These are phyloP conservation scores for Agelas oroides DNA, from an alignment of 37 sponge, comb jelly and placozoan genomes.

Conservation along the genomic window DNA sequence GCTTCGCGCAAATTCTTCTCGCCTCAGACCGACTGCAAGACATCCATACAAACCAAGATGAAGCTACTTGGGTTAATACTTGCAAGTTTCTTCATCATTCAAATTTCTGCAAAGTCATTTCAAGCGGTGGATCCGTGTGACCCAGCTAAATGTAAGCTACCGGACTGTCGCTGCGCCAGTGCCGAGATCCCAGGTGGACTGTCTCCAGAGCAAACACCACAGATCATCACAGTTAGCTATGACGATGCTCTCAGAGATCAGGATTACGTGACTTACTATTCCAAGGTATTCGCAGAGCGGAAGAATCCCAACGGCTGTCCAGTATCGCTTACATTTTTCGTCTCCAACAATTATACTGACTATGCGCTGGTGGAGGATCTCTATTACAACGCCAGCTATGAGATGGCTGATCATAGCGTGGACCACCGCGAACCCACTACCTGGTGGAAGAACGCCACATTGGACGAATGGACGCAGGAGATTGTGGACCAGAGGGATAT, in stretches of 20 bases:
- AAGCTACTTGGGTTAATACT: too few species aligned
- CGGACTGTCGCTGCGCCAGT: slow-evolving; percentile 59
- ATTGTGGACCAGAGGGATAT: slow-evolving; percentile 53
- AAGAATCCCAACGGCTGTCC: slow-evolving; percentile 56
- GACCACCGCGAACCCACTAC: slow-evolving; percentile 39
- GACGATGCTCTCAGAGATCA: slow-evolving; percentile 29
- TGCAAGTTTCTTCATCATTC: too few species aligned
- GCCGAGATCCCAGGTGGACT: slow-evolving; percentile 65
- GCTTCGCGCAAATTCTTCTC: too few species aligned
- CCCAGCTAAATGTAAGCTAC: slow-evolving; percentile 35
- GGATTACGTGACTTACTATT: slow-evolving; percentile 40
- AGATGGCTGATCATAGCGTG: slow-evolving; percentile 60
- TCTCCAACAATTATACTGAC: slow-evolving; percentile 52
- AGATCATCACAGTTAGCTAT: slow-evolving; percentile 54
- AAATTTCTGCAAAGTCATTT: too few species aligned
- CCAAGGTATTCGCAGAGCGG: neutral
- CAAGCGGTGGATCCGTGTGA: slow-evolving; percentile 40
- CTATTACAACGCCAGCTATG: slow-evolving; percentile 32
- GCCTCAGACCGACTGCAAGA: too few species aligned
- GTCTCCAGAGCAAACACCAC: slow-evolving; percentile 31
- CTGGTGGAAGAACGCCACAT: slow-evolving; percentile 50
- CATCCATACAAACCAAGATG: too few species aligned
- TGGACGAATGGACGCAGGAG: slow-evolving; percentile 38
- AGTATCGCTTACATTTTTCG: slow-evolving; percentile 50
- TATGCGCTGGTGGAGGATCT: slow-evolving; percentile 59